phyloP scores from a whole-genome alignment of 2,888 invertebrate genomes.

The Caenorhabditis sinica region DNA sequence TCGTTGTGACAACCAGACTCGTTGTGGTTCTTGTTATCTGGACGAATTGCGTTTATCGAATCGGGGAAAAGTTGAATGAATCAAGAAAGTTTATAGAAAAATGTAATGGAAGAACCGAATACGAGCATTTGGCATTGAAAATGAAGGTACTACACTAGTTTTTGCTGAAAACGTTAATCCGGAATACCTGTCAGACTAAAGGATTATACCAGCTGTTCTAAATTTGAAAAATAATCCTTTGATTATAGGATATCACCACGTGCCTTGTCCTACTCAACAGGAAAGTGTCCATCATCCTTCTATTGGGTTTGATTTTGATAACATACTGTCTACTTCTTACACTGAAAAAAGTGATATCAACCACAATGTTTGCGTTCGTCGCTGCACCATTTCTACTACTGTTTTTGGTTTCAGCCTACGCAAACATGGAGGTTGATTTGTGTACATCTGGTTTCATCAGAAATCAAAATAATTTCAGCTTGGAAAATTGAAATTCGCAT shows the following conservation, averaged over 20 bases:
- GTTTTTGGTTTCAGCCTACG: constrained; percentile 43
- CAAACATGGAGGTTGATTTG: constrained; percentile 39
- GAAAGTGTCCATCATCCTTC: constrained; percentile 36
- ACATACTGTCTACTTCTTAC: constrained; percentile 44
- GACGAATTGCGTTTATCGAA: constrained; percentile 51
- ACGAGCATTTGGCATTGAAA: constrained; percentile 61
- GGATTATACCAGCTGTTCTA: neutral
- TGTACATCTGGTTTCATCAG: neutral
- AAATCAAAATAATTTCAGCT: constrained; percentile 38
- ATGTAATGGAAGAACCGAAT: constrained; percentile 62
- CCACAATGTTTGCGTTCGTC: constrained; percentile 30
- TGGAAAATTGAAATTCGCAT: constrained; percentile 47
- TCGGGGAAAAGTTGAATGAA: constrained; percentile 45
- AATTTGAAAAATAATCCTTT: neutral
- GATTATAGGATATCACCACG: constrained; percentile 52
- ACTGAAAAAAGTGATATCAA: constrained; percentile 48
- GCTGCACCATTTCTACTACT: constrained; percentile 36
- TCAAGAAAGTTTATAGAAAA: constrained; percentile 52
- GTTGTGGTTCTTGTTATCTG: constrained; percentile 46
- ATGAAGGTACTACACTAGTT: constrained; percentile 41
- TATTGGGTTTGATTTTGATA: constrained; percentile 27
- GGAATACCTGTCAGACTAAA: neutral
- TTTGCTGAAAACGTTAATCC: neutral
- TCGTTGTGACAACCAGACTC: constrained; percentile 43
- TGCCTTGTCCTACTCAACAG: constrained; percentile 29